phyloP scores from a whole-genome alignment of 2,113 vertebrate species.

The Silurus glanis region DNA sequence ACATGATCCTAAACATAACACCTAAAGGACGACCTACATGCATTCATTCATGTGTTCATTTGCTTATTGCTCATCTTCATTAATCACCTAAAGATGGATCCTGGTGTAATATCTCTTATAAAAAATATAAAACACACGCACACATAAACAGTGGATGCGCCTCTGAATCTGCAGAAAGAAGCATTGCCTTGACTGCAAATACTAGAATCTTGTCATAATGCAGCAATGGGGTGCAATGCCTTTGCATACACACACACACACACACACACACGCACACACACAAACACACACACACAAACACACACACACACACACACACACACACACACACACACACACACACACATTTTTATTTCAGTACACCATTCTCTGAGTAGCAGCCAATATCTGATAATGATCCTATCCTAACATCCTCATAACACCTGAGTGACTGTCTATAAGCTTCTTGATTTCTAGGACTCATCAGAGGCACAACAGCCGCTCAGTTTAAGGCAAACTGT shows the following conservation, averaged over 20 bases:
- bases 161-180: neutral
- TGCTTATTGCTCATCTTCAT: neutral
- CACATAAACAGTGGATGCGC: neutral
- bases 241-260: neutral
- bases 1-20: neutral
- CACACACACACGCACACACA: no score
- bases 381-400: neutral
- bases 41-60: neutral
- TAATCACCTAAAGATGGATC: neutral
- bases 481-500: neutral
- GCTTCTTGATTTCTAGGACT: neutral
- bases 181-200: slow-evolving; percentile 15
- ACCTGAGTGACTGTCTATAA: neutral
- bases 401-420: neutral
- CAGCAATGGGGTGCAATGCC: neutral
- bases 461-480: neutral
- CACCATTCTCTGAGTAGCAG: neutral
- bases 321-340: no score
- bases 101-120: neutral
- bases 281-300: no score
- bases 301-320: no score
- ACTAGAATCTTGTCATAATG: slow-evolving; percentile 20
- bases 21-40: neutral
- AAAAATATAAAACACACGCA: neutral
- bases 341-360: neutral